Conservation (phyloP, 1,140 invertebrate genomes). For the Pantala flavescens region DNA sequence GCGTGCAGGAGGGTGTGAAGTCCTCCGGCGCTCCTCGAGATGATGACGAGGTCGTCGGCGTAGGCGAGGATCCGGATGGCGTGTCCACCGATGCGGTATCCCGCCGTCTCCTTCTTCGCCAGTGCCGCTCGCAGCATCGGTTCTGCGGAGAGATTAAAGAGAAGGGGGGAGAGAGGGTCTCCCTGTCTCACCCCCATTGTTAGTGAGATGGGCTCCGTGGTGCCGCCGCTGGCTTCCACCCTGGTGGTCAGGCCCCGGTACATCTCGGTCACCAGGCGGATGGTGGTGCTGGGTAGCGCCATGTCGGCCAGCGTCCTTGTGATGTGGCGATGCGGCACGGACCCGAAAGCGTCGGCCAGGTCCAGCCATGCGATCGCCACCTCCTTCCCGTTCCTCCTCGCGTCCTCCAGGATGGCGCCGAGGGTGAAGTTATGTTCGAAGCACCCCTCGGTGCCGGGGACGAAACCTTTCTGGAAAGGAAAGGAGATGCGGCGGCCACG, state of each 20-base stretch:
- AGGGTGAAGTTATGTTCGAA: conserved; percentile 33
- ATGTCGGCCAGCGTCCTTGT: conserved; percentile 14
- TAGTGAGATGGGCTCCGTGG: conserved; percentile 23
- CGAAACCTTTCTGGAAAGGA: conserved; percentile 29
- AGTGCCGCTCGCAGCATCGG: no score
- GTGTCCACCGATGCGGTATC: no score
- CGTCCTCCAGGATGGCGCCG: conserved; percentile 22
- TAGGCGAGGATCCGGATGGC: no score
- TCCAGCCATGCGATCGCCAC: conserved; percentile 31
- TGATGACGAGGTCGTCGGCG: no score
- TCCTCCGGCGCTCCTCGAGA: no score
- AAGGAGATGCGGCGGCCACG: conserved; percentile 17
- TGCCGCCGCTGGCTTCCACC: neutral
- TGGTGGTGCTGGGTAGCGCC: neutral
- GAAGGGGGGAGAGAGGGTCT: no score
- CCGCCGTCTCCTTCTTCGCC: no score
- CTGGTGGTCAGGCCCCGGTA: conserved; percentile 14
- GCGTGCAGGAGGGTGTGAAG: no score
- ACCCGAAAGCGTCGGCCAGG: conserved; percentile 29
- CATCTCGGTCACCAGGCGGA: neutral
- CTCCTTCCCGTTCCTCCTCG: neutral
- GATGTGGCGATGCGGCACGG: conserved; percentile 29
- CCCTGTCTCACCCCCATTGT: no score
- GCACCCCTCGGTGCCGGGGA: conserved; percentile 28
- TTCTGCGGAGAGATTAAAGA: no score